Conservation (phyloP, 2,888 invertebrate genomes). For the Hetaerina titia region DNA sequence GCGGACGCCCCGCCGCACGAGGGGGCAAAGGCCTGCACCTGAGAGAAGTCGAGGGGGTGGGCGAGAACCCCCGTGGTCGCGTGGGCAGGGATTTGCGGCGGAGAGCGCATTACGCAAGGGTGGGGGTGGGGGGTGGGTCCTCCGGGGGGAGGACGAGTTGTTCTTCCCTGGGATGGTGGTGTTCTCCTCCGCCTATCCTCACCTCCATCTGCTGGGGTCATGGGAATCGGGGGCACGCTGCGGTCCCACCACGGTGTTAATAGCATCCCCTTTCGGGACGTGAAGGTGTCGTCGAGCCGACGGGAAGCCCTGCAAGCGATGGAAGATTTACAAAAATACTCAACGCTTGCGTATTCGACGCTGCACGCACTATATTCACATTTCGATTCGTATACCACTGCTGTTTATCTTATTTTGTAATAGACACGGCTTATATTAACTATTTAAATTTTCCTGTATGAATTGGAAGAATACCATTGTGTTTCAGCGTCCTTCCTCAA, state of each 20-base stretch:
- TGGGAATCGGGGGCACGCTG: constrained; percentile 6
- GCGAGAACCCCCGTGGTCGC: not conserved
- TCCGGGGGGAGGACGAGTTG: not conserved
- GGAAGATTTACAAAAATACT: too few species aligned
- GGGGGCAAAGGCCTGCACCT: not conserved
- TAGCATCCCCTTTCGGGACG: too few species aligned
- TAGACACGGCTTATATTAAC: too few species aligned
- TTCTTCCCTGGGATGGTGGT: not conserved
- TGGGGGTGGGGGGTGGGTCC: not conserved
- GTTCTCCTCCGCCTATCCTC: not conserved
- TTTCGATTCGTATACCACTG: too few species aligned
- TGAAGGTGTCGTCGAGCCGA: too few species aligned
- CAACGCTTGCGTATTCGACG: too few species aligned
- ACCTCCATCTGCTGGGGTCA: not conserved
- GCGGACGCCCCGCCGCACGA: not conserved
- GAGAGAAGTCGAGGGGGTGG: not conserved
- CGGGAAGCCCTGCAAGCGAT: too few species aligned
- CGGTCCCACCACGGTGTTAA: not conserved
- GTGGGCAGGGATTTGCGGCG: constrained; percentile 4
- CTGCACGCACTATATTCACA: too few species aligned
- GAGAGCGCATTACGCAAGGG: constrained; percentile 11
- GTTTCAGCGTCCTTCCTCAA: too few species aligned
- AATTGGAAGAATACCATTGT: too few species aligned
- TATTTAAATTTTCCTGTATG: too few species aligned
- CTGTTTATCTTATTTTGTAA: too few species aligned